Base-by-base conservation (phyloP, 2,797 vertebrate species). In the Acanthurus lineatus region DNA sequence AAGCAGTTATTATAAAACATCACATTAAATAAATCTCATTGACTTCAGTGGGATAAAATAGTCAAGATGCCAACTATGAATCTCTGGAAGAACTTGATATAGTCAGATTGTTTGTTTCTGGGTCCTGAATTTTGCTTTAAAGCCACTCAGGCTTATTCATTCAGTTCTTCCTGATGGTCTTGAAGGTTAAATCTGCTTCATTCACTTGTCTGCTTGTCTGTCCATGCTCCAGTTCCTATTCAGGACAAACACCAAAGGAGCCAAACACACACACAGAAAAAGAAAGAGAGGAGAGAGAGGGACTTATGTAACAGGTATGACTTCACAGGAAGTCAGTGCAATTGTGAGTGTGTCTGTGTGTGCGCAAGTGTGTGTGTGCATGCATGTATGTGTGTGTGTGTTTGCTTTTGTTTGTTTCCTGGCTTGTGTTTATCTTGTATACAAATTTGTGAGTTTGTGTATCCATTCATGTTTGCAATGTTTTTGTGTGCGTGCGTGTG, bases 271-370 rank as follows among this genome's bases (percentile, higher is more conserved):
- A 73, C 38, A 11, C 42, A 67, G 6, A 49, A 10, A 62, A 2
- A 66, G 11, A 49, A 9, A 49, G 25, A 47, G 19, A 48, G 10
- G n/a, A 73, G 54, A 74, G 71, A 67, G 48, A 73, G 40, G 69
- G 59, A 66, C 75, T 93, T 92, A 91, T 89, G 73, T 92, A 93
- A 93, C 84, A 85, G 83, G 82, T 91, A 86, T 89, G 88, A 92
- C 87, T 85, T 91, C 88, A 93, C 85, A 92, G 87, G 88, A 95
- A 92, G 89, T 89, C 67, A 82, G 28, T 6, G 10, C 60, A 22
- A 73, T 67, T 87, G 70, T 78, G 22, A 47, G 40, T 72, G 73
- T 64, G 35, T 68, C 58, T 72, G 32, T 22, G n/a, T 66, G 19
- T 51, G 16, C 9, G 48, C 6, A 51, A 9, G 22, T 66, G 69